Evolutionary conservation across 2,888 invertebrate genomes (phyloP), one percentile per base, ranked within the genome.

Genomic region (Cremastinae sp.): DNA sequence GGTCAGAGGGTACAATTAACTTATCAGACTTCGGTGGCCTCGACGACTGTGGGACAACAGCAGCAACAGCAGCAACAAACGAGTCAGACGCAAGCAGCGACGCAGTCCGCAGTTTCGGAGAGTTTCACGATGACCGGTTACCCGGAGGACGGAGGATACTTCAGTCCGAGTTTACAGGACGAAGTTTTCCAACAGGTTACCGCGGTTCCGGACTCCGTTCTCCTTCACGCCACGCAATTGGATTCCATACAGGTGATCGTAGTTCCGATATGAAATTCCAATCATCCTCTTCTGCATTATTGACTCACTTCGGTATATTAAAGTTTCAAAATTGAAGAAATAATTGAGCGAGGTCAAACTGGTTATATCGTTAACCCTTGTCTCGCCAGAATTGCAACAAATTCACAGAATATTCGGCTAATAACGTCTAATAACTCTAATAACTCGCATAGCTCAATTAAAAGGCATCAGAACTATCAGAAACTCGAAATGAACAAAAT

Each of bases 101-200:
- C 83, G 7, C 86, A 86, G 64, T 76, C 86, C 7, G 71, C 86
- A 7, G 86, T 89, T 1, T 85, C 89, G 7, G 90, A 90, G 72
- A 88, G 84, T 74, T 89, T 89, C 76, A 83, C 89, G 41, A 90
- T 90, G 89, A 85, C 88, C 28, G 89, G 89, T 37, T 90, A 90
- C 69, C 86, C 90, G 20, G 89, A 89, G 56, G 90, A 90, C 56
- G 90, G 89, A 14, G 90, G 90, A 28, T 90, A 90, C 79, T 90
- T 90, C 74, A 90, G 90, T 78, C 90, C 90, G 2, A 90, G 88
- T 75, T 84, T 91, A 22, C 90, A 96, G 86, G 95, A 95, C 80
- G 96, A 96, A 84, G 94, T 94, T n/a, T 95, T 93, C 81, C 92
- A 95, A 75, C 94, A 93, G 83, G 94, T 94, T 37, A 90, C 90